Evolutionary conservation across 1,140 invertebrate species (phyloP), one percentile per base, ranked within the genome.

Genomic region (Drosophila kepulauana): DNA sequence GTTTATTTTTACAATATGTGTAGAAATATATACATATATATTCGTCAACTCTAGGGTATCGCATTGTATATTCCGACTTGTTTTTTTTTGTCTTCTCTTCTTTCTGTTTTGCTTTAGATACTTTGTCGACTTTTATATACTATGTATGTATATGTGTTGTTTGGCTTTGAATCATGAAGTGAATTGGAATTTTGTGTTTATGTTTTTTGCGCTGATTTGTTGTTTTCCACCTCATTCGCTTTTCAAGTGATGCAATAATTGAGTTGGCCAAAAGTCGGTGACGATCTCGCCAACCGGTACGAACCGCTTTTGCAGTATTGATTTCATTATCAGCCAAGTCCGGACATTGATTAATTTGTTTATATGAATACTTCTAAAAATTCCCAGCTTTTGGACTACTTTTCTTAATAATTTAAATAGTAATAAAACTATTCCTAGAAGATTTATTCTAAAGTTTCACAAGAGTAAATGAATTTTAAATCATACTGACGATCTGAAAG

Each of bases 141-240:
- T 43, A 43, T 43, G 38, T 41, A 43, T 69, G 16, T 61, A 62
- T 41, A 43, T 69, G 16, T 61, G 57, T 49, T 63, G 51, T 75
- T 62, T 57, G 20, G 15, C 20, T 63, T 67, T 52, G 25, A 59
- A 67, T 52, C 38, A 49, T 43, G 16, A 35, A 30, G n/a, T 25
- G 45, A 72, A 66, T 66, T 38, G 20, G 46, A 38, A 68, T 56
- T 68, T 16, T 38, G 51, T 75, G 67, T 46, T 58, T 71, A 62
- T 75, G 45, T 71, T 68, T 52, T 64, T 20, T 58, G 45, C 20
- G 16, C 54, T 65, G 8, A 35, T 65, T 65, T 61, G 61, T 58
- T 70, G 35, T 51, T 63, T 54, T 30, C 43, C 28, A 49, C 15
- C 30, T 16, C 10, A 54, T 69, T 69, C 45, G 41, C 10, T 28